These are phyloP conservation scores for Drosophila pallidifrons DNA, from an alignment of 1,140 invertebrate genomes.

Conservation along the genomic window DNA sequence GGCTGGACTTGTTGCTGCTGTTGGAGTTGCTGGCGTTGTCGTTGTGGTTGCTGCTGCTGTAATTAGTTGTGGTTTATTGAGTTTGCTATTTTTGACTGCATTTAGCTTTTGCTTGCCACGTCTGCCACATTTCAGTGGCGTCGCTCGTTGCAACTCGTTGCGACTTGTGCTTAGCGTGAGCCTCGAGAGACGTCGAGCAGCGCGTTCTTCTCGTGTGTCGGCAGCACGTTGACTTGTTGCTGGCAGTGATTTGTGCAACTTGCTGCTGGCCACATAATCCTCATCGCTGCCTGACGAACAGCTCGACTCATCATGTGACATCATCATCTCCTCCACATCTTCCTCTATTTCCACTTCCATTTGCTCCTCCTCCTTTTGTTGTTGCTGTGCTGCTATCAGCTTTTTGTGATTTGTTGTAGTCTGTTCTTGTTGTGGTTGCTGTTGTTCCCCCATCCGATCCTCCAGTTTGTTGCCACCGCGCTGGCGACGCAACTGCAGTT, in stretches of 20 bases:
- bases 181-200: conserved; percentile 52
- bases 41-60: background rate
- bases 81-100: conserved; percentile 7
- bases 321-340: conserved; percentile 15
- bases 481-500: conserved; percentile 56
- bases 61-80: conserved; percentile 19
- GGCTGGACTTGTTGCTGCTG: conserved; percentile 20
- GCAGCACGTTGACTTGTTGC: conserved; percentile 14
- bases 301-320: conserved; percentile 50
- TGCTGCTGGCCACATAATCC: conserved; percentile 57
- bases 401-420: conserved; percentile 49
- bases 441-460: conserved; percentile 83
- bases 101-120: conserved; percentile 9
- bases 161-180: conserved; percentile 46
- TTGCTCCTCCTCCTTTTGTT: conserved; percentile 7
- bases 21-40: conserved; percentile 1
- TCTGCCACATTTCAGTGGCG: too few relatives aligned
- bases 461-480: conserved; percentile 68
- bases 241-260: conserved; percentile 17
- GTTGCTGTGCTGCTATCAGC: conserved; percentile 73
- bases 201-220: conserved; percentile 60
- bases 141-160: conserved; percentile 19
- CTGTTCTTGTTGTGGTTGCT: conserved; percentile 30
- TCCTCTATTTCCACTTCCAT: conserved; percentile 21
- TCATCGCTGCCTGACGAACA: conserved; percentile 64